Evolutionary conservation across 2,797 vertebrate genomes (phyloP).

Genomic region (Geotrypetes seraphini): DNA sequence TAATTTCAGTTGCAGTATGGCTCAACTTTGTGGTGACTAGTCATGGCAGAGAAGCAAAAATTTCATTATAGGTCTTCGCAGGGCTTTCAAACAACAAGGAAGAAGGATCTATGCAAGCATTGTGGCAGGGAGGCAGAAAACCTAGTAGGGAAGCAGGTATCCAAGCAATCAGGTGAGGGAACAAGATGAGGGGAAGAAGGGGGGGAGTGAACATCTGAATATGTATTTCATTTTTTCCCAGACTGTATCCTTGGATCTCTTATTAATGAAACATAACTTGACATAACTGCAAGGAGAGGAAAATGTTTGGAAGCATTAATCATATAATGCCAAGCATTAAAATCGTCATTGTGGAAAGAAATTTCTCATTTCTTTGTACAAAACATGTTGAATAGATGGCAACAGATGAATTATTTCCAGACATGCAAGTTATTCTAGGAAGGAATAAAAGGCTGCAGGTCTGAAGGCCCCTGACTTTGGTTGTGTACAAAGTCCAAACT

Average conservation of each 20-base stretch:
- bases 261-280: conserved; percentile 39
- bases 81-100: too few species aligned
- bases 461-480: too few species aligned
- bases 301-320: conserved; percentile 52
- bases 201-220: conserved; percentile 12
- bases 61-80: too few species aligned
- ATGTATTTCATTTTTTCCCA: conserved; percentile 7
- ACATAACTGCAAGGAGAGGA: conserved; percentile 37
- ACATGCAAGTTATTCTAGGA: conserved; percentile 47
- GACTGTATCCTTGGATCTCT: conserved; percentile 41
- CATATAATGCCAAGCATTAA: conserved; percentile 50
- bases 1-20: too few species aligned
- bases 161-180: too few species aligned
- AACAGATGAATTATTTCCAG: conserved; percentile 51
- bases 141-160: too few species aligned
- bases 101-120: too few species aligned
- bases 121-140: too few species aligned
- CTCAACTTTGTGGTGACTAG: too few species aligned
- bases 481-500: too few species aligned
- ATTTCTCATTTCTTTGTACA: conserved; percentile 49
- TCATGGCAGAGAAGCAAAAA: too few species aligned
- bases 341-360: conserved; percentile 47
- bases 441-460: conserved; percentile 61
- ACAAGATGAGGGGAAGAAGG: too few species aligned
- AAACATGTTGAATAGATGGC: conserved; percentile 51